Evolutionary conservation across 2,888 invertebrate genomes (phyloP), one percentile per base, ranked within the genome.

Genomic region (Trissonchulus sp.): DNA sequence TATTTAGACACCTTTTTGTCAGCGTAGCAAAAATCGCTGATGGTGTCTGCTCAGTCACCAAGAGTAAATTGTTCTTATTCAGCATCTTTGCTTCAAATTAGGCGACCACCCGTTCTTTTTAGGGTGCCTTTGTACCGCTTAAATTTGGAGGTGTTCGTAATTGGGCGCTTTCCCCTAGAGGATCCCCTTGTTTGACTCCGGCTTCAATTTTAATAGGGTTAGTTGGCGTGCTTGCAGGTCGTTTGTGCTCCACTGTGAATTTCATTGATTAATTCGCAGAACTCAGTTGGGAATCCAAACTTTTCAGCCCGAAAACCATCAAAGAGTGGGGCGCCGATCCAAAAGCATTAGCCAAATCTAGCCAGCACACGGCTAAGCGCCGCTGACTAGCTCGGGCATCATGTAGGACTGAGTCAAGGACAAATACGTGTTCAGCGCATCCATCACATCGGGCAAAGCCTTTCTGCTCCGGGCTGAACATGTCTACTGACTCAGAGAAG

Each of bases 281-380:
- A 1, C 18, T 28, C 2, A 0, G n/a, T 60, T 8, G 23, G 1
- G 0, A 78, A 63, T 15, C 75, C 73, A 72, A 23, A 1, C 75
- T 69, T 48, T 35, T 1, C 0, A 79, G 68, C 0, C 75, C 33
- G 2, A 3, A 3, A 8, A 74, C 30, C 15, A 78, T 77, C 30
- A 71, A 0, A 72, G 74, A 0, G 76, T 85, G 85, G 23, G 85
- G 83, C 1, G 85, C 77, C 1, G 83, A 83, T 0, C 82, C 83
- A 76, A 85, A 85, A 0, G 85, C 85, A 38, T 86, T 86, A 2
- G 82, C 75, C 1, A 85, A 77, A 75, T 86, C 84, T 62, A 85
- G 76, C 83, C 84, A 85, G 1, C 84, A 82, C 0, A 85, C 78
- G 23, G 79, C 79, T 2, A 81, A 31, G 1, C 28, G 37, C 18